Evolutionary conservation across 1,140 invertebrate genomes (phyloP).

Genomic region (Ceratina calcarata): DNA sequence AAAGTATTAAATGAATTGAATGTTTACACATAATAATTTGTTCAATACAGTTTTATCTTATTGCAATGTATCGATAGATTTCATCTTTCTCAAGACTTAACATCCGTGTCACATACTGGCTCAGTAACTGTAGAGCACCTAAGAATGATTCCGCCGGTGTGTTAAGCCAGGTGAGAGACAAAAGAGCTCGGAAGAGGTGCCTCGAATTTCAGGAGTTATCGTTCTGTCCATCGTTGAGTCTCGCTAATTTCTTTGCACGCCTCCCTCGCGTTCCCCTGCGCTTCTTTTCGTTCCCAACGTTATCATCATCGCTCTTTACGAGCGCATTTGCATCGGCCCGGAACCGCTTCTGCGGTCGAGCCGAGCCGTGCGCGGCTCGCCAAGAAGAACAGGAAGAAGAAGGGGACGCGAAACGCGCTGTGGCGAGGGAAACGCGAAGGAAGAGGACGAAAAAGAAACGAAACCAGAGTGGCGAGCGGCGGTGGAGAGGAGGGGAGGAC

Average conservation of each 20-base stretch:
- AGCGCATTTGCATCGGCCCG: conserved; percentile 68
- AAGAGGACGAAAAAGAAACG: conserved; percentile 44
- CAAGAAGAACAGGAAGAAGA: conserved; percentile 45
- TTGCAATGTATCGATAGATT: too few species aligned
- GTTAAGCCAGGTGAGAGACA: background rate
- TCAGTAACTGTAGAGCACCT: too few species aligned
- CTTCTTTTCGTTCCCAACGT: conserved; percentile 55
- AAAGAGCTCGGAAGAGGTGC: background rate
- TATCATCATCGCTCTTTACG: conserved; percentile 59
- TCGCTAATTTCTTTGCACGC: conserved; percentile 50
- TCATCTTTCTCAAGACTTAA: too few species aligned
- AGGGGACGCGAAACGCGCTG: conserved; percentile 45
- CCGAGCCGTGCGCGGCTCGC: conserved; percentile 9
- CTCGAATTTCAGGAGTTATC: conserved; percentile 26
- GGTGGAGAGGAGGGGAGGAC: conserved; percentile 51
- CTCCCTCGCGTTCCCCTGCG: conserved; percentile 45
- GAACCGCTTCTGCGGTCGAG: conserved; percentile 37
- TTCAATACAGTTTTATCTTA: too few species aligned
- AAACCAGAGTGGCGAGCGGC: background rate
- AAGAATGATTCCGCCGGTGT: too few species aligned
- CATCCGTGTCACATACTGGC: too few species aligned
- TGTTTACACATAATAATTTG: too few species aligned
- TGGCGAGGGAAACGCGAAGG: conserved; percentile 37
- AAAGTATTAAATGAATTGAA: too few species aligned
- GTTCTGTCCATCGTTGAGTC: conserved; percentile 11